A percentile compares a stretch with the other conserved stretches of the same genome.
Conservation (phyloP, 2,888 invertebrate species). For the Thymelicus sylvestris region DNA sequence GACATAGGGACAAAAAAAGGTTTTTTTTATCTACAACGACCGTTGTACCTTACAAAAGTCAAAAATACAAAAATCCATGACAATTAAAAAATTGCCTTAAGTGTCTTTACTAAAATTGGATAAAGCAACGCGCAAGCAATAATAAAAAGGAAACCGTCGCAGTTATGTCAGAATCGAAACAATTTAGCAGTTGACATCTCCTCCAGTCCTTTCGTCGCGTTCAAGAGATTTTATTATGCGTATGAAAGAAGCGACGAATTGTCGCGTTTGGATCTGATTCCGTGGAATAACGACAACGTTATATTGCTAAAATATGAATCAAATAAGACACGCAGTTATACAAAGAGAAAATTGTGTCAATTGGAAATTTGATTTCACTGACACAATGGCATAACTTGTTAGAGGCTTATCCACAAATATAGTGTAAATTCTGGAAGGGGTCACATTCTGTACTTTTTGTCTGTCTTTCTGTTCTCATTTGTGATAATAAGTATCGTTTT, state of each 20-base stretch:
- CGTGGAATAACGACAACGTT: constrained; percentile 1
- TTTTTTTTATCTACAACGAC: no score
- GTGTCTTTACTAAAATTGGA: no score
- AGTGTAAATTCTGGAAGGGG: no score
- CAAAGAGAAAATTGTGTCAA: neutral
- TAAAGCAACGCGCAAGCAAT: neutral
- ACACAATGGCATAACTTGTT: neutral
- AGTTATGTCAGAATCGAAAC: constrained; percentile 15
- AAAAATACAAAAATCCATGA: no score
- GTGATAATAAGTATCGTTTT: no score
- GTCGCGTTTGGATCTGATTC: constrained; percentile 5
- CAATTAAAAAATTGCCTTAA: no score
- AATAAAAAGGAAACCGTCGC: constrained; percentile 6
- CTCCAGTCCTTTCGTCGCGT: neutral
- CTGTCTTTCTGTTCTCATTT: no score
- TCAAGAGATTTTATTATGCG: constrained; percentile 7
- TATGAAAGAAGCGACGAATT: constrained; percentile 9
- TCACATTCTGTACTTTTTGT: no score
- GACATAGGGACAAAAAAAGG: no score
- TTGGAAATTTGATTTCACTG: neutral
- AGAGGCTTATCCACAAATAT: no score
- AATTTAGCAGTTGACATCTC: constrained; percentile 14
- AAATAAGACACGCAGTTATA: neutral
- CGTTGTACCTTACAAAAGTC: no score
- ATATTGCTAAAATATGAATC: constrained; percentile 5